phyloP scores from a whole-genome alignment of 1,140 invertebrate genomes.

The Temnothorax curvispinosus region DNA sequence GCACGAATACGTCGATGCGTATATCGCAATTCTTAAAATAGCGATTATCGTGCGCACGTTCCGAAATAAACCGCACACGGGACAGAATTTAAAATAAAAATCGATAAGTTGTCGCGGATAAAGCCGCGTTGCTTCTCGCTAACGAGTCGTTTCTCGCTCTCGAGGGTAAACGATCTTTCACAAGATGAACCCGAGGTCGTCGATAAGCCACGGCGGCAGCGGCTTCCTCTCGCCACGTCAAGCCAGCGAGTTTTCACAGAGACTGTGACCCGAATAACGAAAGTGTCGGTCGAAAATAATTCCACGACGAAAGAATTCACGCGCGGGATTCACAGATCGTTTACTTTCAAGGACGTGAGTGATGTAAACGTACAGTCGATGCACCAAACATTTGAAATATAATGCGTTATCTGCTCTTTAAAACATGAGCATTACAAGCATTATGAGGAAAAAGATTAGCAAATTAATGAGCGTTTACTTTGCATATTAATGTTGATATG shows the following conservation, averaged over 20 bases:
- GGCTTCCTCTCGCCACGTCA: conserved; percentile 23
- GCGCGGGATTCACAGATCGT: not conserved
- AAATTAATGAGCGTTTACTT: not conserved
- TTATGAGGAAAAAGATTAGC: not conserved
- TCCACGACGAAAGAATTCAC: conserved; percentile 19
- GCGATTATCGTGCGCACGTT: conserved; percentile 26
- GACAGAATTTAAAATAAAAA: conserved; percentile 31
- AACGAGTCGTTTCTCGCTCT: conserved; percentile 3
- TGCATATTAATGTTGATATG: conserved; percentile 8
- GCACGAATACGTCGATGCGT: not conserved
- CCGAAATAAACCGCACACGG: conserved; percentile 42
- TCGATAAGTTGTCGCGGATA: not conserved
- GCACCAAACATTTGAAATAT: not conserved
- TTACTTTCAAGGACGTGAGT: not conserved
- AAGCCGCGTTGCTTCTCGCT: not conserved
- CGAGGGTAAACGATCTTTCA: conserved; percentile 37
- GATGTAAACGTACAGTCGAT: not conserved
- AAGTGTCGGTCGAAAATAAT: conserved; percentile 65
- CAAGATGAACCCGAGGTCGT: conserved; percentile 46
- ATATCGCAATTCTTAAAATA: conserved; percentile 29
- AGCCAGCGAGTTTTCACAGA: not conserved
- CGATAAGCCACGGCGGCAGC: conserved; percentile 40
- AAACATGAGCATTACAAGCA: not conserved
- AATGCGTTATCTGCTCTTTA: not conserved
- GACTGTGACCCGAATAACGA: conserved; percentile 63